Conservation (phyloP, 2,888 invertebrate species). For the Patella caerulea region DNA sequence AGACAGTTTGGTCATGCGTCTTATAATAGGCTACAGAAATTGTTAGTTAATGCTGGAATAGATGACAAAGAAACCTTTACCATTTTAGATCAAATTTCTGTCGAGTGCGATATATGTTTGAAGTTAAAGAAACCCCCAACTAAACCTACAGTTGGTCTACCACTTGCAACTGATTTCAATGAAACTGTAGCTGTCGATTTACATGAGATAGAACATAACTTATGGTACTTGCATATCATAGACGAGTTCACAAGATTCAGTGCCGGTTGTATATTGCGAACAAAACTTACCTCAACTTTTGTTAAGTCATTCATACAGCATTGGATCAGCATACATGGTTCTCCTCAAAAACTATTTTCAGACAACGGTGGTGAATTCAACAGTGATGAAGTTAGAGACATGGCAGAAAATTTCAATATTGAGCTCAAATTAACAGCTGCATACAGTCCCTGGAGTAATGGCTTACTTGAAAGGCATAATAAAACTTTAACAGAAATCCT, state of each 20-base stretch:
- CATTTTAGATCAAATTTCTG: not conserved
- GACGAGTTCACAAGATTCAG: conserved; percentile 31
- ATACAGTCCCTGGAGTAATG: conserved; percentile 23
- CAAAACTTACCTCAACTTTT: conserved; percentile 24
- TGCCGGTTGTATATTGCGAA: conserved; percentile 27
- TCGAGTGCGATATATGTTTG: not conserved
- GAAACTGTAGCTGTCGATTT: conserved; percentile 28
- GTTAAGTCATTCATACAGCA: conserved; percentile 25
- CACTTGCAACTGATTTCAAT: conserved; percentile 22
- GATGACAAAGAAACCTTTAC: not conserved
- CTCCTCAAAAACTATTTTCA: conserved; percentile 26
- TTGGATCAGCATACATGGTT: conserved; percentile 26
- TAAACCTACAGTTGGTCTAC: conserved; percentile 27
- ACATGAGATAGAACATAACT: conserved; percentile 24
- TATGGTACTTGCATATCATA: conserved; percentile 31
- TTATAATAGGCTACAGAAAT: not conserved
- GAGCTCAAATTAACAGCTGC: conserved; percentile 20
- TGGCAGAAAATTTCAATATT: conserved; percentile 34
- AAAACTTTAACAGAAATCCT: conserved; percentile 28
- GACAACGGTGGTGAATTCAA: conserved; percentile 34
- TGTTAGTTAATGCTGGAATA: not conserved
- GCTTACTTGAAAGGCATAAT: conserved; percentile 19
- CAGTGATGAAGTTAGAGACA: conserved; percentile 27
- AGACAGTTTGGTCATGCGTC: conserved; percentile 17
- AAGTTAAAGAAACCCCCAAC: not conserved